Evolutionary conservation across 2,797 vertebrate genomes (phyloP), one percentile per base, ranked within the genome.

Genomic region (Masticophis lateralis): DNA sequence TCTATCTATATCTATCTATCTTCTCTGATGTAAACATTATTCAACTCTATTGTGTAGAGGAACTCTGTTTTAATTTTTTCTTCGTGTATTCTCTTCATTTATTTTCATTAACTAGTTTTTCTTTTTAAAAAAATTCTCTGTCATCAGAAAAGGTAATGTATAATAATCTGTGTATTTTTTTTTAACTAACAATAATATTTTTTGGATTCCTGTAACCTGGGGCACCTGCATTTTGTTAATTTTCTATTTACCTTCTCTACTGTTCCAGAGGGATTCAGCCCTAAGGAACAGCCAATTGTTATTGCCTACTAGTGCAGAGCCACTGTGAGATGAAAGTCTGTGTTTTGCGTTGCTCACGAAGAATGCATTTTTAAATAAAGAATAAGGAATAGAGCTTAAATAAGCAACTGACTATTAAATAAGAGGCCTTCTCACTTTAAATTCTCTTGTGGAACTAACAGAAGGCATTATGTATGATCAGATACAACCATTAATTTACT

Each of bases 391-490:
- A 22, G 63, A 88, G 27, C 28, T 79, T 57, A 53, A 88, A 88
- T 93, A 79, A 93, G 43, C 43, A 88, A 79, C 43, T 9, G 9
- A 32, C 37, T 11, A 13, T 13, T 87, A 43, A n/a, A 69, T 12
- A 69, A n/a, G 61, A 91, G 47, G 47, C 20, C 14, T 86, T 3
- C 56, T 93, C 55, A 47, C 18, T 93, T 92, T 61, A 55, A 91
- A 53, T 93, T 79, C 9, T 20, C 56, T 91, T 83, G 63, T 56
- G 59, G 43, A 91, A 57, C 56, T 55, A 69, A 88, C 20, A 27
- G 55, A 69, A 93, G 61, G 74, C 55, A 92, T 93, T 95, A 14
- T 92, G 91, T 95, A 93, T 93, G 91, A 94, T 92, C 51, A 95
- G 93, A 93, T 88, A 83, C 9, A 90, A 53, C 59, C 74, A 83